Conservation (phyloP, 2,113 vertebrate species). For the Chauna torquata region DNA sequence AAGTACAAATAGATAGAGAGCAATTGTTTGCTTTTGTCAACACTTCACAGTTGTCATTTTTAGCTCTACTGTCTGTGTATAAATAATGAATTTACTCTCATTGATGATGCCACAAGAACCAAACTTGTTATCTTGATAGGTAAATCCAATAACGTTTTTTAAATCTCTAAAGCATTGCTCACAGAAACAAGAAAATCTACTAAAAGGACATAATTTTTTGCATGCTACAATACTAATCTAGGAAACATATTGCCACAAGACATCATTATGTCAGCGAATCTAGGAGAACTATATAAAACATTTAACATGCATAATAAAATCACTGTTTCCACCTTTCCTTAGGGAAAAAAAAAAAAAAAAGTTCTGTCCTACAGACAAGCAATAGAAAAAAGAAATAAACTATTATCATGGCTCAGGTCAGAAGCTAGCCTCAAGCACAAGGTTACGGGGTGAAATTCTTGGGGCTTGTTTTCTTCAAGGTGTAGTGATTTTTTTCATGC, state of each 20-base stretch:
- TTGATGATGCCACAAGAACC: background rate
- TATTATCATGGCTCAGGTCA: background rate
- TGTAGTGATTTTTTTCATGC: background rate
- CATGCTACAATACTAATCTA: background rate
- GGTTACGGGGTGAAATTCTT: background rate
- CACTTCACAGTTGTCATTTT: background rate
- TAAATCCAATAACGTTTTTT: slow-evolving; percentile 22
- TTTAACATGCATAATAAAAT: slow-evolving; percentile 7
- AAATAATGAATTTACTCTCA: slow-evolving; percentile 12
- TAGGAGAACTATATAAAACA: background rate
- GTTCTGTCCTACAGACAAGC: background rate
- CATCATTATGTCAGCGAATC: background rate
- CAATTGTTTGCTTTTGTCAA: background rate
- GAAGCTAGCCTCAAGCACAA: background rate
- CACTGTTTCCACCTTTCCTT: background rate
- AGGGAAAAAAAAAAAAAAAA: background rate
- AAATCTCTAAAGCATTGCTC: slow-evolving; percentile 15
- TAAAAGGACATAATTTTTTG: background rate
- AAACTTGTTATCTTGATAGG: background rate
- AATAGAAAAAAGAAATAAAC: slow-evolving; percentile 2
- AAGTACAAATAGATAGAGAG: background rate
- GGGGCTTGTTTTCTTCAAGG: background rate
- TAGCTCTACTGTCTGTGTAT: background rate
- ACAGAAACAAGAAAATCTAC: slow-evolving; percentile 14
- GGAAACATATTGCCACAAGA: background rate